phyloP scores from a whole-genome alignment of 2,113 vertebrate species.

The Poecilia latipinna region DNA sequence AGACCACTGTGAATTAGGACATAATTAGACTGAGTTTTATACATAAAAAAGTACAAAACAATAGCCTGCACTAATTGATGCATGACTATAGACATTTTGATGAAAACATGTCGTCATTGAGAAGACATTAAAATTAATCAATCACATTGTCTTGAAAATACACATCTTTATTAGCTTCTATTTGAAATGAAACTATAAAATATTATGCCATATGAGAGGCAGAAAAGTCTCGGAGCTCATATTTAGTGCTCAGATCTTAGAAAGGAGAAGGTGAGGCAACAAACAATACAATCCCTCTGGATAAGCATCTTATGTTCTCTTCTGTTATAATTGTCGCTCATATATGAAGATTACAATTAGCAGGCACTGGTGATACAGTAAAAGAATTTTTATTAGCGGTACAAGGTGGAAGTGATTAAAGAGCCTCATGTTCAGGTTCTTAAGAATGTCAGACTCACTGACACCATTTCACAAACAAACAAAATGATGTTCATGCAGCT shows the following conservation, averaged over 20 bases:
- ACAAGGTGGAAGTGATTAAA: constrained; percentile 20
- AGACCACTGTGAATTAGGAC: constrained; percentile 43
- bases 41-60: constrained; percentile 50
- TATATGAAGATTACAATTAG: constrained; percentile 53
- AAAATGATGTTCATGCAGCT: not conserved
- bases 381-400: constrained; percentile 27
- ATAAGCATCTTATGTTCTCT: constrained; percentile 44
- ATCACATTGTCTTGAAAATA: constrained; percentile 40
- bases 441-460: constrained; percentile 3
- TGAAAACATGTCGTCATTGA: constrained; percentile 4
- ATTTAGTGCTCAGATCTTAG: constrained; percentile 43
- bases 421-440: not conserved
- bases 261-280: constrained; percentile 26
- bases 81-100: constrained; percentile 17
- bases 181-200: constrained; percentile 54
- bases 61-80: constrained; percentile 31
- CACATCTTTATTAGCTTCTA: constrained; percentile 51
- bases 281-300: constrained; percentile 37
- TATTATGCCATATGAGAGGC: constrained; percentile 58
- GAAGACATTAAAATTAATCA: constrained; percentile 48
- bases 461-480: constrained; percentile 4
- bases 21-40: constrained; percentile 59
- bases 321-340: constrained; percentile 45
- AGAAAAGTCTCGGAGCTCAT: constrained; percentile 47
- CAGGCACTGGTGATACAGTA: constrained; percentile 12